A percentile compares a stretch with the other conserved stretches of the same genome.
phyloP scores from a whole-genome alignment of 2,797 vertebrate species.

The Cuculus canorus region DNA sequence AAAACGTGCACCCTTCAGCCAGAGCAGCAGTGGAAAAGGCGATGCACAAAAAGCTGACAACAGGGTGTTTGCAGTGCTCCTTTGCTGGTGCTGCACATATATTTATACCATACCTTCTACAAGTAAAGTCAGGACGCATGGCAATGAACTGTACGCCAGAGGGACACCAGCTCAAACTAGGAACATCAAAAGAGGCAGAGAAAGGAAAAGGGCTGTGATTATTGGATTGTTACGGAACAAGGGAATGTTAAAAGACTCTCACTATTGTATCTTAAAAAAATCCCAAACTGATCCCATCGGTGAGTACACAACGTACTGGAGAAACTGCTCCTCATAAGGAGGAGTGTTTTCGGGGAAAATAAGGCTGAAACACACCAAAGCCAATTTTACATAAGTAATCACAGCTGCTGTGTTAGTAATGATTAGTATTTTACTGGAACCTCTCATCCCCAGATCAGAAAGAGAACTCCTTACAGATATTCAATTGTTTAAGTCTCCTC shows the following conservation, averaged over 20 bases:
- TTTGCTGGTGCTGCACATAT: not conserved
- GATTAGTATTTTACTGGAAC: not conserved
- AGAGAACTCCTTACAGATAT: not conserved
- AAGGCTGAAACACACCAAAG: not conserved
- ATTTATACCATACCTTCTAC: slow-evolving; percentile 82
- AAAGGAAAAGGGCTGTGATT: slow-evolving; percentile 69
- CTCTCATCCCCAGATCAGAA: not conserved
- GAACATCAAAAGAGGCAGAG: slow-evolving; percentile 73
- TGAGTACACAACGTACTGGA: rapidly evolving
- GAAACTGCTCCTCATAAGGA: not conserved
- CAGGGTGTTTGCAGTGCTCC: not conserved
- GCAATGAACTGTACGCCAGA: slow-evolving; percentile 79
- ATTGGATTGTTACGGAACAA: slow-evolving; percentile 49
- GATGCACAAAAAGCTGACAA: slow-evolving; percentile 4
- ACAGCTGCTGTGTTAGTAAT: not conserved
- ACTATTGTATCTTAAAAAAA: not conserved
- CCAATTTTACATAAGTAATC: not conserved
- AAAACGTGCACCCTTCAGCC: slow-evolving; percentile 37
- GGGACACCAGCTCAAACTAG: slow-evolving; percentile 89
- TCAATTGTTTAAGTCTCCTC: not conserved
- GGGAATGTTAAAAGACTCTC: slow-evolving; percentile 39
- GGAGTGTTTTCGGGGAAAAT: not conserved
- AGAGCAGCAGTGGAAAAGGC: slow-evolving; percentile 4
- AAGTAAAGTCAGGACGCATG: slow-evolving; percentile 83
- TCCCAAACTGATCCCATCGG: rapidly evolving